Base-by-base conservation (phyloP, 2,797 vertebrate genomes). In the Poecilia gillii region DNA sequence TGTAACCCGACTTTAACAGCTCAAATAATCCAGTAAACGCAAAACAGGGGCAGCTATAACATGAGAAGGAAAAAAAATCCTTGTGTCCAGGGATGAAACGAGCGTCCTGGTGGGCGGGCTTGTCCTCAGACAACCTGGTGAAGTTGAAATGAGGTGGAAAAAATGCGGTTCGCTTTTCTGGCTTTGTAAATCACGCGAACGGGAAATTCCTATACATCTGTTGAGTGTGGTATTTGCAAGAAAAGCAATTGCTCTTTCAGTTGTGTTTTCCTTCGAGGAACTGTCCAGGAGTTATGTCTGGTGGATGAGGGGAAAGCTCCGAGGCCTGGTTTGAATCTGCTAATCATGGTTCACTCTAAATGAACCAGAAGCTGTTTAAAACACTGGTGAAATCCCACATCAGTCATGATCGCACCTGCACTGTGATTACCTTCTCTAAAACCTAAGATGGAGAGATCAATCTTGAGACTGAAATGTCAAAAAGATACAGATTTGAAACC, bases 41-140 rank as follows among this genome's bases (percentile, higher is more conserved):
- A 81, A 23, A 28, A 62, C 11, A 57, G 73, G 7, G 13, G 41
- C 72, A 39, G 51, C 74, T 51, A 75, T 79, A 82, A 45, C 5
- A 5, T 47, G 36, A 1, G 31, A 53, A 25, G 20, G 20, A 9
- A 51, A 6, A 33, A 16, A 14, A 1, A 25, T 13, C 41, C 55
- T 73, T 36, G 64, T 80, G 82, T 78, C 78, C 72, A 57, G 70
- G 64, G 84, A 82, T 84, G 82, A 81, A 83, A 76, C 77, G 47
- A 62, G 47, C 28, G 47, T 82, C 47, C 46, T 62, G 77, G 64
- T 64, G 76, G n/a, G 70, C 74, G 36, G 75, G 41, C 46, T 55
- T 75, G 74, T 76, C 83, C 85, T 76, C 49, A 43, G 14, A 79
- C 20, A 13, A 82, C 75, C 74, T 12, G 8, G 13, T 36, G 11